These are phyloP conservation scores for Camponotus fellah DNA, from an alignment of 2,888 invertebrate species.

Conservation along the genomic window DNA sequence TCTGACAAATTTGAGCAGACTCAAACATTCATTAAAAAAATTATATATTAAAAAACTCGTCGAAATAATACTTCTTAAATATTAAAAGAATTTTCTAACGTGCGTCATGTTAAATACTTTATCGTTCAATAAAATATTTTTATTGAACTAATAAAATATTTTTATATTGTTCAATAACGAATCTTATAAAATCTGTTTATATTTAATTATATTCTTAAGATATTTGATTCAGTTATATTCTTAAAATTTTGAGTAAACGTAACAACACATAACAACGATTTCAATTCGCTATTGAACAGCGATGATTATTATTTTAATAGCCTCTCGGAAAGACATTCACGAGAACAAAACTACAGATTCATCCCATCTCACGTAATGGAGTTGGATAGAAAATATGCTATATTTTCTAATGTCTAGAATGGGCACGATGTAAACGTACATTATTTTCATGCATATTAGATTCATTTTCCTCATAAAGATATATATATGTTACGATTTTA, in stretches of 20 bases:
- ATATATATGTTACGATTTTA: background rate
- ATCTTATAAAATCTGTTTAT: background rate
- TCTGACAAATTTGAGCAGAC: conserved; percentile 3
- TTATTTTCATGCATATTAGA: conserved; percentile 45
- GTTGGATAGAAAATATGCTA: conserved; percentile 41
- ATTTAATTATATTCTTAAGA: background rate
- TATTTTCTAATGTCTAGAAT: conserved; percentile 30
- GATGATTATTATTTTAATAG: conserved; percentile 1
- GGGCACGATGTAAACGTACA: conserved; percentile 33
- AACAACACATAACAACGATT: background rate
- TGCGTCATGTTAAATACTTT: background rate
- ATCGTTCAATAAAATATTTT: too few relatives aligned
- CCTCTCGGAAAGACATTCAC: background rate
- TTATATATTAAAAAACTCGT: background rate
- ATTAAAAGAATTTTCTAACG: background rate
- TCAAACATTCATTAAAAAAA: conserved; percentile 3
- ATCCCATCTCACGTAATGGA: conserved; percentile 19
- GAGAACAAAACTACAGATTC: conserved; percentile 9
- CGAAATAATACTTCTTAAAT: background rate
- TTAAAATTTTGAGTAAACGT: background rate
- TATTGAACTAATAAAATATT: background rate
- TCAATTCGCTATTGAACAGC: conserved; percentile 31
- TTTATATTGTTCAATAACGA: conserved; percentile 36
- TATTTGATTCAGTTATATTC: conserved; percentile 15
- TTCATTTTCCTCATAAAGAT: conserved; percentile 20